phyloP scores from a whole-genome alignment of 2,888 invertebrate species.

The Serripes groenlandicus region DNA sequence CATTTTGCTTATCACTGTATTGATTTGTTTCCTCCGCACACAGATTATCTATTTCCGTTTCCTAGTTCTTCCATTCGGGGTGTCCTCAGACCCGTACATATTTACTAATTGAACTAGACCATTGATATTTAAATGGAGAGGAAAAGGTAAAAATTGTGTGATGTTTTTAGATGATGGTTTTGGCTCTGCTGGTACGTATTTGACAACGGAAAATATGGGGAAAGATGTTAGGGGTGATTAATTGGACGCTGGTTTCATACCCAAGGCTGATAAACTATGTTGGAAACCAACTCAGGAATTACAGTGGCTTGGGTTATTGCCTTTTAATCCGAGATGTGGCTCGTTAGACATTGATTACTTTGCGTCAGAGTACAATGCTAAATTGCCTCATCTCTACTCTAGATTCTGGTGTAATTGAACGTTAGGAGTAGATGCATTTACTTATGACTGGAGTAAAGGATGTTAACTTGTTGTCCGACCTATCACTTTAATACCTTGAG shows the following conservation, averaged over 20 bases:
- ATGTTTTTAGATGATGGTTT: conserved; percentile 35
- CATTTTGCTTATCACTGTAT: conserved; percentile 33
- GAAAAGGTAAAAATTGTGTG: conserved; percentile 14
- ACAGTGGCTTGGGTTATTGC: conserved; percentile 16
- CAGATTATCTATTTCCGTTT: too few relatives aligned
- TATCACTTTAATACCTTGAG: too few relatives aligned
- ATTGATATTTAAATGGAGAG: conserved; percentile 21
- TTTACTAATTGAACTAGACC: conserved; percentile 23
- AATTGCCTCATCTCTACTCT: too few relatives aligned
- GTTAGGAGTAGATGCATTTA: too few relatives aligned
- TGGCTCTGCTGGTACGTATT: too few relatives aligned
- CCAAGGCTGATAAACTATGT: conserved; percentile 16
- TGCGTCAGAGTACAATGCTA: too few relatives aligned
- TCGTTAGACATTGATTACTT: too few relatives aligned
- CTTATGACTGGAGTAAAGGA: too few relatives aligned
- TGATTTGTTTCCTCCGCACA: neutral
- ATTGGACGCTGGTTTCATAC: conserved; percentile 11
- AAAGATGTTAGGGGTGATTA: conserved; percentile 10
- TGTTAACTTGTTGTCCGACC: too few relatives aligned
- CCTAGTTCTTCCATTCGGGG: conserved; percentile 35
- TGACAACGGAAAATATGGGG: too few relatives aligned
- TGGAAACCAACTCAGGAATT: conserved; percentile 15
- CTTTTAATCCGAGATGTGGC: too few relatives aligned
- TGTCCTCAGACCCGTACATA: conserved; percentile 11
- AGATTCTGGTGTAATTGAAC: too few relatives aligned